phyloP scores from a whole-genome alignment of 2,797 vertebrate genomes.

The Mallotus villosus region DNA sequence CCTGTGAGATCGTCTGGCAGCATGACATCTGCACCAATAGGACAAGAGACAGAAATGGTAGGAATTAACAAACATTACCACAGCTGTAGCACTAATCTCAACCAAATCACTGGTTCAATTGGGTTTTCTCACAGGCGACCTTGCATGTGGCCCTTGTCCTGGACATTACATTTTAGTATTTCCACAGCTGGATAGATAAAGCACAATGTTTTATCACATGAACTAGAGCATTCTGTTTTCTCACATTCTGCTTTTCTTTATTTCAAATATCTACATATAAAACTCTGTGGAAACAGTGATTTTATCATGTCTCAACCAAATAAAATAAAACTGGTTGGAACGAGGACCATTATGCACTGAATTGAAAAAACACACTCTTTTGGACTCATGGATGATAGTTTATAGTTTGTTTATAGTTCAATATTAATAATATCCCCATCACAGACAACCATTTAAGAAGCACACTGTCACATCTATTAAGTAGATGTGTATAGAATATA shows the following conservation, averaged over 20 bases:
- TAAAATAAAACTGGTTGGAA: neutral
- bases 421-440: no score
- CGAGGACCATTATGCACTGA: no score
- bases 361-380: no score
- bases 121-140: neutral
- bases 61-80: neutral
- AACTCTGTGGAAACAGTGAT: neutral
- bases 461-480: no score
- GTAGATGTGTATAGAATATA: no score
- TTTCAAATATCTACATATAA: neutral
- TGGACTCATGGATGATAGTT: no score
- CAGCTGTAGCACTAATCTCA: neutral
- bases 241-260: neutral
- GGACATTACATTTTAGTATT: constrained; percentile 1
- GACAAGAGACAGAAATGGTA: neutral
- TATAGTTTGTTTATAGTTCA: no score
- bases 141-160: neutral
- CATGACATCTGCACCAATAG: constrained; percentile 51
- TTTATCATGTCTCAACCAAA: no score
- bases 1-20: constrained; percentile 55
- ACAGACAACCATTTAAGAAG: no score
- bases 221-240: neutral
- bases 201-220: constrained; percentile 16
- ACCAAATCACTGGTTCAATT: no score
- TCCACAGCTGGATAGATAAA: constrained; percentile 27